Evolutionary conservation across 2,797 vertebrate genomes (phyloP), one percentile per base, ranked within the genome.

Genomic region (Sebastolobus altivelis): DNA sequence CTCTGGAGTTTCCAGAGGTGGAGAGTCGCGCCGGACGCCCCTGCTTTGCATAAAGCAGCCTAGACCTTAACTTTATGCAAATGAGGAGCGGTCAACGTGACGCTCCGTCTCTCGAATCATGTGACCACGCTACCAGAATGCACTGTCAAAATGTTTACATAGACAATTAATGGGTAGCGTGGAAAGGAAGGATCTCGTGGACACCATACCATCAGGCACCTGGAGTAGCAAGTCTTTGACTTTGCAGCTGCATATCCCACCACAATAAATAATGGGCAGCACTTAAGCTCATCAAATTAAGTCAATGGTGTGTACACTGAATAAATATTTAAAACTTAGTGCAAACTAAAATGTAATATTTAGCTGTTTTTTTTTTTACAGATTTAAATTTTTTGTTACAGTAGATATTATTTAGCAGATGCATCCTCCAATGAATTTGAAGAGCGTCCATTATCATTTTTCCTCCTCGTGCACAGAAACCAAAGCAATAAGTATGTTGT

Each of bases 301-400:
- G 43, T 52, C 3, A 54, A 65, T 65, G 6, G 61, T 59, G 8
- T 73, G 12, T 75, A 68, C 77, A 69, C 33, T 82, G 72, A 90
- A 88, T 88, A 84, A 85, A 86, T 90, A 88, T 90, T 81, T 80
- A 63, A 75, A 79, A 66, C 33, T 72, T 43, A 59, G 76, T 58
- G 38, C 54, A 62, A 79, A 70, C 38, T 81, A 46, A 68, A 58
- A 37, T 78, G 31, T 33, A 52, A 71, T 14, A 25, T 46, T 9
- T 16, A 38, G 14, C n/a, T 62, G 18, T 60, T 87, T 91, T 82
- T 59, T 77, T 60, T 87, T 91, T 82, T 59, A 79, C 59, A 85
- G 49, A 68, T 70, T 84, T 59, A 75, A 68, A 54, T 37, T 67
- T 69, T 61, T 52, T 40, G 22, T 38, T 14, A 25, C 49, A 6